A percentile compares a stretch with the other conserved stretches of the same genome.
Evolutionary conservation across 2,888 invertebrate genomes (phyloP).

Genomic region (Aporophyla nigra): DNA sequence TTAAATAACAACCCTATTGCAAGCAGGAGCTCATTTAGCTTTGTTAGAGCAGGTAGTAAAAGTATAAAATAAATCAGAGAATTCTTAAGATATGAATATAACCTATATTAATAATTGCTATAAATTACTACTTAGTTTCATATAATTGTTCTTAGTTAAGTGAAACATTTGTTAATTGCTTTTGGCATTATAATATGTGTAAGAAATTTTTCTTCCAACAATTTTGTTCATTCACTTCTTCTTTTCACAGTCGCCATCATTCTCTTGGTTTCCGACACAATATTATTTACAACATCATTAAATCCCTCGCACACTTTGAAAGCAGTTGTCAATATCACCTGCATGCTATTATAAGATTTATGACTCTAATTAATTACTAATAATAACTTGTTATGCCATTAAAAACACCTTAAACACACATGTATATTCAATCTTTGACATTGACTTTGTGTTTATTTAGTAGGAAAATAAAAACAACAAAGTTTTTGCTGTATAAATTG

Average conservation of each 20-base stretch:
- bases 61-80: neutral
- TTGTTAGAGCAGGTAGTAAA: neutral
- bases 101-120: neutral
- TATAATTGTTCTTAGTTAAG: neutral
- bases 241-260: neutral
- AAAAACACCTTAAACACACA: slow-evolving; percentile 36
- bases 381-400: slow-evolving; percentile 35
- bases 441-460: slow-evolving; percentile 25
- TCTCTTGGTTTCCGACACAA: neutral
- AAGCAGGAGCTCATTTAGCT: neutral
- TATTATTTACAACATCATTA: slow-evolving; percentile 35
- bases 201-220: neutral
- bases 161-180: slow-evolving; percentile 5
- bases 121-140: neutral
- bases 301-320: slow-evolving; percentile 7
- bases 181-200: neutral
- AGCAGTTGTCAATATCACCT: slow-evolving; percentile 34
- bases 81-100: neutral
- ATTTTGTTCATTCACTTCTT: slow-evolving; percentile 6
- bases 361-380: slow-evolving; percentile 43
- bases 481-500: slow-evolving; percentile 23
- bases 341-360: slow-evolving; percentile 47
- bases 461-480: slow-evolving; percentile 32
- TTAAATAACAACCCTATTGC: neutral
- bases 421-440: slow-evolving; percentile 28